Evolutionary conservation across 1,140 invertebrate species (phyloP).

Genomic region (Pantala flavescens): DNA sequence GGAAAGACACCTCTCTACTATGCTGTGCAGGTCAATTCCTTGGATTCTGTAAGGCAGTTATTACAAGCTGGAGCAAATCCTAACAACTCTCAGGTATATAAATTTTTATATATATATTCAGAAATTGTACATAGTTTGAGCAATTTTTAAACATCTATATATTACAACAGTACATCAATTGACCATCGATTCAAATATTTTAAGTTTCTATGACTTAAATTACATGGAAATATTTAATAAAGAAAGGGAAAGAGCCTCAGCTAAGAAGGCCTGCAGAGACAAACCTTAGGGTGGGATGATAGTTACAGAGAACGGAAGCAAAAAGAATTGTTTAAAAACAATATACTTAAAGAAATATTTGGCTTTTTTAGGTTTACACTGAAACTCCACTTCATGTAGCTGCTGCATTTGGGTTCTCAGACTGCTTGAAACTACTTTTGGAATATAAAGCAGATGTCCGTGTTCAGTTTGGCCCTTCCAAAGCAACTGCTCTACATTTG

Average conservation of each 20-base stretch:
- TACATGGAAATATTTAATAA: too few relatives aligned
- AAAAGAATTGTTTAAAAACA: too few relatives aligned
- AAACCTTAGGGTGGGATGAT: too few relatives aligned
- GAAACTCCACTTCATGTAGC: conserved; percentile 77
- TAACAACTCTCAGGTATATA: conserved; percentile 52
- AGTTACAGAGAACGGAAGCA: too few relatives aligned
- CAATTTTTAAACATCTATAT: conserved; percentile 62
- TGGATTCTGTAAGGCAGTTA: conserved; percentile 54
- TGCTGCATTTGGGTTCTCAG: conserved; percentile 54
- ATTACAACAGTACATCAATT: too few relatives aligned
- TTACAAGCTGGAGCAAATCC: conserved; percentile 58
- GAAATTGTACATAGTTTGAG: conserved; percentile 56
- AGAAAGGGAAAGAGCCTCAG: too few relatives aligned
- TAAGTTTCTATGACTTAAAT: too few relatives aligned
- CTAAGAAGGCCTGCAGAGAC: too few relatives aligned
- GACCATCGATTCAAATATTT: too few relatives aligned
- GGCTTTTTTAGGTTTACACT: conserved; percentile 59
- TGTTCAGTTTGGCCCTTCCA: conserved; percentile 38
- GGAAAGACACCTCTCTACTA: conserved; percentile 50
- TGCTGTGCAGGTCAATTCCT: conserved; percentile 57
- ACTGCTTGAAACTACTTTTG: conserved; percentile 56
- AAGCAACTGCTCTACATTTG: conserved; percentile 41
- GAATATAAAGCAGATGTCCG: conserved; percentile 62
- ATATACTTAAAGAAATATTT: too few relatives aligned
- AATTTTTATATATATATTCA: conserved; percentile 52